phyloP scores from a whole-genome alignment of 30 jellyfish, hydroid and myxozoan species.

The Cassiopea xamachana region DNA sequence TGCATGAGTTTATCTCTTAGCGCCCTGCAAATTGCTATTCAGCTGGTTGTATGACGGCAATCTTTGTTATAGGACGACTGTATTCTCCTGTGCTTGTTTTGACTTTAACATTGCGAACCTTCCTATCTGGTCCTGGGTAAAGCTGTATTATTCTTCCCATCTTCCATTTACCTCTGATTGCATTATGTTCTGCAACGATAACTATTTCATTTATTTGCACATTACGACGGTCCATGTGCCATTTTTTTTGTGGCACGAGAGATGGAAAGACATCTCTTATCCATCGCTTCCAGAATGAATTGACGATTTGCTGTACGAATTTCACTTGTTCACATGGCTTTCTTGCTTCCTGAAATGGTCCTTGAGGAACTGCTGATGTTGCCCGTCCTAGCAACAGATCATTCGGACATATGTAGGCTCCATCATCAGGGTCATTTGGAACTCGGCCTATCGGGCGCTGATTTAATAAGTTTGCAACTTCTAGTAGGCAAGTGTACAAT shows the following conservation, averaged over 20 bases:
- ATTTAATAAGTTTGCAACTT: slow-evolving; percentile 65
- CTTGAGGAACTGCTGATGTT: slow-evolving; percentile 73
- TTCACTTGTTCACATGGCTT: slow-evolving; percentile 66
- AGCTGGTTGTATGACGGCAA: slow-evolving; percentile 62
- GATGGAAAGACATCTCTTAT: slow-evolving; percentile 71
- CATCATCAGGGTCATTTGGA: slow-evolving; percentile 87
- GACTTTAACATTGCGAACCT: slow-evolving; percentile 67
- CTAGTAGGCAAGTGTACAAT: slow-evolving; percentile 66
- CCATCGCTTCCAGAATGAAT: slow-evolving; percentile 74
- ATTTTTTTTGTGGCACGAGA: slow-evolving; percentile 48
- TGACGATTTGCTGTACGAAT: slow-evolving; percentile 69
- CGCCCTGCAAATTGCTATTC: slow-evolving; percentile 6
- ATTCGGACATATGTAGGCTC: slow-evolving; percentile 84
- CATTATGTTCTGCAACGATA: slow-evolving; percentile 55
- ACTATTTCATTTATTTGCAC: slow-evolving; percentile 58
- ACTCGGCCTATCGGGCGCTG: slow-evolving; percentile 74
- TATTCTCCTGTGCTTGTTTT: slow-evolving; percentile 69
- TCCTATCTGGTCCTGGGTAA: slow-evolving; percentile 76
- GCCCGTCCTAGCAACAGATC: slow-evolving; percentile 83
- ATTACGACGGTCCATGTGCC: slow-evolving; percentile 71
- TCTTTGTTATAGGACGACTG: slow-evolving; percentile 74
- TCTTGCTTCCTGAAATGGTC: slow-evolving; percentile 73
- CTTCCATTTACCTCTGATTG: slow-evolving; percentile 76
- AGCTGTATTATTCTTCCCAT: slow-evolving; percentile 52
- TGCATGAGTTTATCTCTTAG: slow-evolving; percentile 19